Evolutionary conservation across 2,888 invertebrate genomes (phyloP), one percentile per base, ranked within the genome.

Genomic region (Phlogophora meticulosa): DNA sequence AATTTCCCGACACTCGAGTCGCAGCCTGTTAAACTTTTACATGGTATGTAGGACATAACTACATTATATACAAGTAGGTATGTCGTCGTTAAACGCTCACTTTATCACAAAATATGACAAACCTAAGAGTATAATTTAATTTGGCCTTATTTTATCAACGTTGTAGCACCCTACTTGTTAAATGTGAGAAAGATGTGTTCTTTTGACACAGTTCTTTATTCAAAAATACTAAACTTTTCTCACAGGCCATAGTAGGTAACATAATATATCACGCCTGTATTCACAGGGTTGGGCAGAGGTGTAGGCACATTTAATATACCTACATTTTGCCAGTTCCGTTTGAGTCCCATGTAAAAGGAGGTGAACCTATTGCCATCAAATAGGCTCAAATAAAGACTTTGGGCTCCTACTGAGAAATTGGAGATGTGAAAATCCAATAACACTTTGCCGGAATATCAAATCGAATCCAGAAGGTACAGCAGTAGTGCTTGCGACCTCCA

Each of bases 101-200:
- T 66, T 71, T 66, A 57, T 57, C 51, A 64, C 22, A 52, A 32
- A 52, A 69, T 52, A 55, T 43, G 53, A 38, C 43, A 58, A 32
- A 22, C 10, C 13, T 34, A 43, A 58, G 38, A 52, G 34, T 40
- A 34, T 74, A 15, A 66, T 66, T 58, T 40, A 49, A 74, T 72
- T 42, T 40, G 7, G 24, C 11, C 20, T 53, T 34, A 51, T 59
- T 49, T 59, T 59, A 17, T 34, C 38, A 58, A 56, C 34, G 40
- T 7, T 36, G 11, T 53, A 17, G 4, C 34, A 22, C 17, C 32
- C 51, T 40, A 22, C 40, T 48, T 73, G 17, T 42, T 11, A 56
- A 55, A 55, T 17, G 20, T 7, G 7, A 20, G 22, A 4, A 9
- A 36, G 43, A 24, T 43, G 17, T 48, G 34, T 40, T 7, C 0